Conservation (phyloP, 2,888 invertebrate genomes). For the Buathra laborator region DNA sequence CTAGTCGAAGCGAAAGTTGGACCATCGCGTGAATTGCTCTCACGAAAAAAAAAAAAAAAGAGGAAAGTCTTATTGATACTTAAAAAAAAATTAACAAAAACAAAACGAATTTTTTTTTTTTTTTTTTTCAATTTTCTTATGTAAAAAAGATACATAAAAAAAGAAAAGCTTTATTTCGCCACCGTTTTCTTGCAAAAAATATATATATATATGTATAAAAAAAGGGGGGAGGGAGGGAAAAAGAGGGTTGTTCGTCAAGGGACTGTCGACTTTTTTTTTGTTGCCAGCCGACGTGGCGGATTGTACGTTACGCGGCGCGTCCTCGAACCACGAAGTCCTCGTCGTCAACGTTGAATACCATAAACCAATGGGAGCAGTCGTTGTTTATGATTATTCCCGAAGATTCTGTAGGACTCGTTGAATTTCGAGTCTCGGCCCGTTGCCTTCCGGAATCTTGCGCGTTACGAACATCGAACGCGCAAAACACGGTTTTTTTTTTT, state of each 20-base stretch:
- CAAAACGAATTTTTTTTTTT: conserved; percentile 25
- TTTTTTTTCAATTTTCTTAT: conserved; percentile 77
- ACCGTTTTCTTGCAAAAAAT: conserved; percentile 85
- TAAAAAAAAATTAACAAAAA: conserved; percentile 18
- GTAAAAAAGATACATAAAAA: conserved; percentile 85
- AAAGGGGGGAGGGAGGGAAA: conserved; percentile 65
- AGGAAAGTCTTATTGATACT: neutral
- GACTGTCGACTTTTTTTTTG: conserved; percentile 55
- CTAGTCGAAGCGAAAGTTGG: conserved; percentile 60
- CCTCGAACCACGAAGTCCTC: conserved; percentile 74
- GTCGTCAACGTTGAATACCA: conserved; percentile 61
- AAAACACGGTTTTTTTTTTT: neutral
- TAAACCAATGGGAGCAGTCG: conserved; percentile 66
- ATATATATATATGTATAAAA: conserved; percentile 84
- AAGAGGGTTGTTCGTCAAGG: conserved; percentile 47
- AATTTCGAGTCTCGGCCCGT: conserved; percentile 15
- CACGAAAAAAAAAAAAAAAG: conserved; percentile 13
- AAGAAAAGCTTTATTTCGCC: conserved; percentile 84
- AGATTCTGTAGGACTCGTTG: neutral
- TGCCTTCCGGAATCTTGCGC: neutral
- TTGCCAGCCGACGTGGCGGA: conserved; percentile 34
- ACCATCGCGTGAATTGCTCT: conserved; percentile 60
- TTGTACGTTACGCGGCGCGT: conserved; percentile 29
- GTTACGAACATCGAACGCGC: conserved; percentile 5
- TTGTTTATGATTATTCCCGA: conserved; percentile 58